A percentile compares a stretch with the other conserved stretches of the same genome.
Conservation (phyloP, 2,113 vertebrate genomes). For the Podarcis muralis region DNA sequence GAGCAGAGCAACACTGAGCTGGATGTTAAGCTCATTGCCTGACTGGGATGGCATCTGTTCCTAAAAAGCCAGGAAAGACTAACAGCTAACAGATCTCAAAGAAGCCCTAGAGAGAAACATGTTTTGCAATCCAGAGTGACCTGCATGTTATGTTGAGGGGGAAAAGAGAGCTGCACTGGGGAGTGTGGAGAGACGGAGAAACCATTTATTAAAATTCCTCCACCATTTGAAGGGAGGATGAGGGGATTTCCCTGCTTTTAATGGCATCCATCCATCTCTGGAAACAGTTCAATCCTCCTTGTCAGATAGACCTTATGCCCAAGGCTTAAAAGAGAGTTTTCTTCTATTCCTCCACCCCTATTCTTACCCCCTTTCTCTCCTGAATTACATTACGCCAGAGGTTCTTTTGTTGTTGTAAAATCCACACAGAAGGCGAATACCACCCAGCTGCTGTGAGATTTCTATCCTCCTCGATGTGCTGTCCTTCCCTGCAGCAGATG, state of each 20-base stretch:
- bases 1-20: background rate
- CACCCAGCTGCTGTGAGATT: background rate
- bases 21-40: background rate
- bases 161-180: background rate
- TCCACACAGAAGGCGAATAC: background rate
- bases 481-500: background rate
- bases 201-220: background rate
- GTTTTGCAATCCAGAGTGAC: background rate
- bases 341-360: background rate
- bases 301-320: background rate
- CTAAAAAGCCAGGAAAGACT: background rate
- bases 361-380: background rate
- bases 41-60: background rate
- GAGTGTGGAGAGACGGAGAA: background rate
- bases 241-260: constrained; percentile 38
- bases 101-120: background rate
- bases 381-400: background rate
- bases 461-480: background rate
- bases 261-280: background rate
- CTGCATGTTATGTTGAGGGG: background rate
- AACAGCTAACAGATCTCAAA: background rate
- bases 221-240: background rate
- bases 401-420: constrained; percentile 4
- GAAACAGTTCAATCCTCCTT: background rate
- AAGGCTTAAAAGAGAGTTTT: background rate